Evolutionary conservation across 2,113 vertebrate species (phyloP).

Genomic region (Athene cunicularia): DNA sequence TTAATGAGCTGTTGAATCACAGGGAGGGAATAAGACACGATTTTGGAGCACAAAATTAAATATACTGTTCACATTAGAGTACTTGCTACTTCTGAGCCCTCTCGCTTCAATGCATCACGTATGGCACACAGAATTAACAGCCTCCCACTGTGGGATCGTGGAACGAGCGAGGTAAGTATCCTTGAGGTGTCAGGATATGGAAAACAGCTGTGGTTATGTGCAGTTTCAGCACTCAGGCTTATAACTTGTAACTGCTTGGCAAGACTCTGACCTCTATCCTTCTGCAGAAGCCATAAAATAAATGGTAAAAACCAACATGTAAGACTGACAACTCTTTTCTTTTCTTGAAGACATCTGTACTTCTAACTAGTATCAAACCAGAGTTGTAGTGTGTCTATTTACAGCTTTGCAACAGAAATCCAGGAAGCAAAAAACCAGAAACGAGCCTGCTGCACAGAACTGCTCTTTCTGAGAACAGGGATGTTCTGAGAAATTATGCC

Average conservation of each 20-base stretch:
- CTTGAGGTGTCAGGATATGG: neutral
- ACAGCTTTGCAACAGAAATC: neutral
- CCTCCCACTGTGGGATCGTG: neutral
- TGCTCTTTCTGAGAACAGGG: neutral
- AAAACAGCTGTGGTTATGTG: neutral
- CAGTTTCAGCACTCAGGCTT: neutral
- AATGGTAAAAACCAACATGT: neutral
- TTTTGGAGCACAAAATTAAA: neutral
- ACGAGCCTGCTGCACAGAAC: neutral
- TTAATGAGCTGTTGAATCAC: conserved; percentile 84
- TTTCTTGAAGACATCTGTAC: neutral
- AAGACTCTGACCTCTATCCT: neutral
- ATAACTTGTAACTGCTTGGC: neutral
- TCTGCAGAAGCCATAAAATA: neutral
- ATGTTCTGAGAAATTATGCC: neutral
- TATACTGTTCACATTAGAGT: neutral
- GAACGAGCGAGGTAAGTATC: neutral
- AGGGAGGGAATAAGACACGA: neutral
- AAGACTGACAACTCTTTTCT: neutral
- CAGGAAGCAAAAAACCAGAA: neutral
- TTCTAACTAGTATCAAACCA: neutral
- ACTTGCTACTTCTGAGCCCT: neutral
- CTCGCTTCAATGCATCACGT: neutral
- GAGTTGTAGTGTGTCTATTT: neutral
- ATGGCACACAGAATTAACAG: neutral